These are phyloP conservation scores for Distichodus sexfasciatus DNA, from an alignment of 2,797 vertebrate genomes.

Conservation along the genomic window DNA sequence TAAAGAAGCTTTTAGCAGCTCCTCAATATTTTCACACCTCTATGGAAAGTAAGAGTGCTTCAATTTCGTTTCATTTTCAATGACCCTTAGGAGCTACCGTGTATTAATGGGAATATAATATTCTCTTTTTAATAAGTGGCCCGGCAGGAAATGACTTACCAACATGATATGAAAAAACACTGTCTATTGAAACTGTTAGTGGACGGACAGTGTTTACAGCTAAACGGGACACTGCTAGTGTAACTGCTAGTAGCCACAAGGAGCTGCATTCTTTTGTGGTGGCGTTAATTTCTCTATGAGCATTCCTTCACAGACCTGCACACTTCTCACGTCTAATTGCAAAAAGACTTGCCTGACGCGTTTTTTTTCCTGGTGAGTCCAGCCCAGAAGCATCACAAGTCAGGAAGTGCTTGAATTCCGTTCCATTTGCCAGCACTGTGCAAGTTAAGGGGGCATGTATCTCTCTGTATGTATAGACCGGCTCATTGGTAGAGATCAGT, in stretches of 20 bases:
- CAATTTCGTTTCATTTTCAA: not conserved
- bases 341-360: conserved; percentile 30
- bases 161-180: too few species aligned
- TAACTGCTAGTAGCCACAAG: not conserved
- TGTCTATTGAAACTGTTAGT: too few species aligned
- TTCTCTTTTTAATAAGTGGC: too few species aligned
- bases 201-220: not conserved
- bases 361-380: conserved; percentile 28
- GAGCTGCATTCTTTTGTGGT: conserved; percentile 10
- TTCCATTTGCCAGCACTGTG: not conserved
- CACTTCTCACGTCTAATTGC: conserved; percentile 12
- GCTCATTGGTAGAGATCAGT: conserved; percentile 2
- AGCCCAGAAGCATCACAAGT: conserved; percentile 2
- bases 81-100: not conserved
- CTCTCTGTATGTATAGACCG: not conserved
- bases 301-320: not conserved
- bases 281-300: not conserved
- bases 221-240: not conserved
- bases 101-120: too few species aligned
- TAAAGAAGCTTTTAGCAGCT: not conserved
- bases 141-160: too few species aligned
- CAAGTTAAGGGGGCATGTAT: not conserved
- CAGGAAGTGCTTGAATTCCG: conserved; percentile 39
- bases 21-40: not conserved
- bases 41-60: not conserved